These are phyloP conservation scores for Congeria kusceri DNA, from an alignment of 2,888 invertebrate genomes.

Conservation along the genomic window DNA sequence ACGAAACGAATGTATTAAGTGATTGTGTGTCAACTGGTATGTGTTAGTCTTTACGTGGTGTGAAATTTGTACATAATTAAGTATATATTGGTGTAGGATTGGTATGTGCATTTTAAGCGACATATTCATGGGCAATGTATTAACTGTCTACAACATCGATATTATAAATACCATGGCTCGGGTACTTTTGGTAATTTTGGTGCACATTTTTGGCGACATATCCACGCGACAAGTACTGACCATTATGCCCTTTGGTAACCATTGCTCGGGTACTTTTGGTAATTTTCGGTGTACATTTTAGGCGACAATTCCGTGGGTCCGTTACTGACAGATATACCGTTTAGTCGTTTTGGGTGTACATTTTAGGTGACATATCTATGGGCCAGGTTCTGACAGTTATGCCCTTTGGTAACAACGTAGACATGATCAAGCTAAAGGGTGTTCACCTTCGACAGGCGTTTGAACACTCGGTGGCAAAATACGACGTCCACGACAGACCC, in stretches of 20 bases:
- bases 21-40: too few species aligned
- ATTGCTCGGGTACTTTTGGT: too few species aligned
- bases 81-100: too few species aligned
- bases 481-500: constrained; percentile 86
- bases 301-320: constrained; percentile 92
- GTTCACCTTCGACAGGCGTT: constrained; percentile 88
- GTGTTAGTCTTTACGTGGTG: too few species aligned
- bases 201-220: constrained; percentile 88
- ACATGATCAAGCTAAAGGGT: constrained; percentile 89
- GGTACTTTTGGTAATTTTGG: too few species aligned
- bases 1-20: too few species aligned
- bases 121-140: too few species aligned
- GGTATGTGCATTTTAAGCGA: too few species aligned
- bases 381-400: constrained; percentile 91
- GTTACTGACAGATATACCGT: constrained; percentile 91
- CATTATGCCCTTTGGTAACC: constrained; percentile 92
- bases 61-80: too few species aligned
- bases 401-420: constrained; percentile 92
- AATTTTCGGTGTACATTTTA: constrained; percentile 84
- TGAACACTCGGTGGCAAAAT: constrained; percentile 89
- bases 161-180: too few species aligned
- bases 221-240: constrained; percentile 91
- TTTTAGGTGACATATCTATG: constrained; percentile 90
- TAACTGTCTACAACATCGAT: too few species aligned
- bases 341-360: constrained; percentile 86